phyloP scores from a whole-genome alignment of 2,113 vertebrate genomes.

The Tapirus terrestris region DNA sequence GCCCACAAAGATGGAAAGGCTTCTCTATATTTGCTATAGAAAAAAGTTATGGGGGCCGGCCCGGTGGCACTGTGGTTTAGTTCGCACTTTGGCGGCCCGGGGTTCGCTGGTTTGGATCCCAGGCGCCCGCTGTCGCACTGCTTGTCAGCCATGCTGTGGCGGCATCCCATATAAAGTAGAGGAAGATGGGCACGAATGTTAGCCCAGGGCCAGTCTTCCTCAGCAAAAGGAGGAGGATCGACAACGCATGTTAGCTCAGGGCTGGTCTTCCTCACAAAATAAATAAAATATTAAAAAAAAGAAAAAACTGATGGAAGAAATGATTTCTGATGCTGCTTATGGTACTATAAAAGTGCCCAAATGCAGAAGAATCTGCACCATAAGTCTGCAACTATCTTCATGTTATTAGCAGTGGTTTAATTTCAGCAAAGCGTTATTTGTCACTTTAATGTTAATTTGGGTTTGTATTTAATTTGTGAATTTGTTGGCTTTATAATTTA shows the following conservation, averaged over 20 bases:
- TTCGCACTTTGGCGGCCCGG: no score
- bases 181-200: no score
- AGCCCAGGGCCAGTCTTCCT: no score
- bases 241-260: no score
- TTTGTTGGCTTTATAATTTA: constrained; percentile 15
- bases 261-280: no score
- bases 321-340: background rate
- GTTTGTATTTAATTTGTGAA: background rate
- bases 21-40: background rate
- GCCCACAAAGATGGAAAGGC: background rate
- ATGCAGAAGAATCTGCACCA: background rate
- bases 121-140: no score
- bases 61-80: no score
- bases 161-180: no score
- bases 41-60: background rate
- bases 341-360: background rate
- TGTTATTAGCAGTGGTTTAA: background rate
- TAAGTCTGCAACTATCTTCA: background rate
- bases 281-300: background rate
- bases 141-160: no score
- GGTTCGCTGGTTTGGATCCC: no score
- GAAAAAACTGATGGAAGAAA: background rate
- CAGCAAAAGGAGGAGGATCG: no score
- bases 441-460: background rate
- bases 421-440: background rate